Conservation (phyloP, 2,113 vertebrate genomes). For the Tichodroma muraria region DNA sequence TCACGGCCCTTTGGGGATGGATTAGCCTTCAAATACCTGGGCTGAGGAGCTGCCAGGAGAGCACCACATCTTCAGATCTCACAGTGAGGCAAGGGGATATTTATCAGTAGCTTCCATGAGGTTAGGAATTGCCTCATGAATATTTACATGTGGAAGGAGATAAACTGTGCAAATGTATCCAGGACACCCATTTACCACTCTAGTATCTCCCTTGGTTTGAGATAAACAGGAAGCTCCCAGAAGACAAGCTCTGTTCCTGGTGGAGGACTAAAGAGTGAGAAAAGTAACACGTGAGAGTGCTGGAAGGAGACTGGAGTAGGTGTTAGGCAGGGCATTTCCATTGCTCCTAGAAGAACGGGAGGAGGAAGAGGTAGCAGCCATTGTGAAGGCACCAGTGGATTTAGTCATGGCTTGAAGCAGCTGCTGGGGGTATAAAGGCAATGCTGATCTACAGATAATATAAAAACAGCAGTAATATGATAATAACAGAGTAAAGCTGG, state of each 20-base stretch:
- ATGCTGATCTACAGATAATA: neutral
- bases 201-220: neutral
- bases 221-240: constrained; percentile 19
- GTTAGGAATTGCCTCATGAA: constrained; percentile 1
- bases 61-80: neutral
- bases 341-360: neutral
- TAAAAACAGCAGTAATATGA: neutral
- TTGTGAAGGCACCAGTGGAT: neutral
- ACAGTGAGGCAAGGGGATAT: neutral
- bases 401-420: neutral
- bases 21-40: neutral
- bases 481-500: neutral
- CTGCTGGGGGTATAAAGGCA: neutral
- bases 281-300: neutral
- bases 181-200: neutral
- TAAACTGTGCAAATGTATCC: constrained; percentile 3
- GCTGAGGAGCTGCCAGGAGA: neutral
- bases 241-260: neutral
- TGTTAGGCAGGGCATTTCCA: neutral
- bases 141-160: constrained; percentile 17
- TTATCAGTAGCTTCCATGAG: neutral
- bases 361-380: neutral
- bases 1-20: neutral
- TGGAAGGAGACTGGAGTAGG: neutral
- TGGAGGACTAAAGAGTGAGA: neutral